Conservation (phyloP, 92 coral and sea anemone genomes). For the Epizoanthus scotinus region DNA sequence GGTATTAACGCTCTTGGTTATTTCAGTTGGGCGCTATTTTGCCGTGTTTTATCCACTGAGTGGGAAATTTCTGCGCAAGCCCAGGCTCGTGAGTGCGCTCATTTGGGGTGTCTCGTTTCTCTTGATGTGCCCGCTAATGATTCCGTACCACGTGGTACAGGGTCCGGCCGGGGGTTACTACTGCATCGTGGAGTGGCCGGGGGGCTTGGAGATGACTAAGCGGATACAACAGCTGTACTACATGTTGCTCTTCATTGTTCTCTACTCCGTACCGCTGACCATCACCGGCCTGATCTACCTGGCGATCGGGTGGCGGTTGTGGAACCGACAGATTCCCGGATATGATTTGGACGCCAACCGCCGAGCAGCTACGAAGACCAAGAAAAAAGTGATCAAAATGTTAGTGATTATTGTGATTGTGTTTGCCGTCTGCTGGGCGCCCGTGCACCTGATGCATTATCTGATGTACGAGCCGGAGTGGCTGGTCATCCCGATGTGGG, state of each 20-base stretch:
- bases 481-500: neutral
- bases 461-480: conserved; percentile 24
- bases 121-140: conserved; percentile 21
- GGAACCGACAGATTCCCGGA: conserved; percentile 47
- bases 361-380: conserved; percentile 36
- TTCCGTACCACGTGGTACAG: conserved; percentile 17
- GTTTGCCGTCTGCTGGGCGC: conserved; percentile 57
- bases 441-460: conserved; percentile 44
- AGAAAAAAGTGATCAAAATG: conserved; percentile 44
- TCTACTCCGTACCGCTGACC: conserved; percentile 43
- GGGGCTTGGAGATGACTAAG: conserved; percentile 1
- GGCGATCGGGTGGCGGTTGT: conserved; percentile 45
- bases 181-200: conserved; percentile 36
- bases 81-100: conserved; percentile 33
- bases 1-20: conserved; percentile 47
- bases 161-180: neutral
- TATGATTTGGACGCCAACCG: conserved; percentile 31
- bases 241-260: conserved; percentile 22
- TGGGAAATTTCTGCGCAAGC: conserved; percentile 28
- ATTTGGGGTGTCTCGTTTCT: conserved; percentile 45
- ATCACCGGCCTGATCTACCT: conserved; percentile 23
- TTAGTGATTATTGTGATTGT: conserved; percentile 37
- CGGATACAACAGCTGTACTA: conserved; percentile 41
- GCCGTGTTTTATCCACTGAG: conserved; percentile 53
- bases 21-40: conserved; percentile 46